Base-by-base conservation (phyloP, 2,113 vertebrate species). In the Equus przewalskii region DNA sequence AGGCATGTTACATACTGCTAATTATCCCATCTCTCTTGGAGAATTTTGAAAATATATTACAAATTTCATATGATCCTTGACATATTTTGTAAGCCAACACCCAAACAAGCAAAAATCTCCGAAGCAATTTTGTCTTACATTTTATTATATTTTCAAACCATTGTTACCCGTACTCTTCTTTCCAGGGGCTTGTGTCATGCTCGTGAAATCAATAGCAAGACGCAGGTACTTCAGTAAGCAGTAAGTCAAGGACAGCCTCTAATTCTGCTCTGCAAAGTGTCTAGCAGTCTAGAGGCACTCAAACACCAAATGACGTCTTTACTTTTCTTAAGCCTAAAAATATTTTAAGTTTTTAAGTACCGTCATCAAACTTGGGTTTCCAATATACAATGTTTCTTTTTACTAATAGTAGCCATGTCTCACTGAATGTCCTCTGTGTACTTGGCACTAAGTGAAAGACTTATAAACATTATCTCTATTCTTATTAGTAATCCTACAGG, bases 161-260 rank as follows among this genome's bases (percentile, higher is more conserved):
- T 81, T 94, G 87, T 83, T 95, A 92, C 28, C 19, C 79, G n/a
- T 7, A 58, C 3, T 81, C 46, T 91, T 90, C 41, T 96, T 93
- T 75, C 49, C n/a, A 96, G 22, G 36, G 28, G 46, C 49, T 86
- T 72, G 11, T 82, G 41, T 64, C 58, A 72, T 81, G 60, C 54
- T 83, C 85, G 72, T 54, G 49, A 94, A 98, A 97, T 97, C 92
- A 97, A 96, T 93, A 97, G 46, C 60, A 89, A 85, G 78, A 93
- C 95, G 56, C 62, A 81, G 92, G 76, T 84, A 81, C 65, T 97
- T 91, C 33, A 92, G 82, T 80, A 54, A 88, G 36, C 84, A 89
- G 56, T 70, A 92, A 89, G 79, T 96, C 91, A 97, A 97, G 73
- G 79, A 89, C 49, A 89, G 73, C 3, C 26, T 95, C 70, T 91